Conservation (phyloP, 2,888 invertebrate species). For the Leucoma salicis region DNA sequence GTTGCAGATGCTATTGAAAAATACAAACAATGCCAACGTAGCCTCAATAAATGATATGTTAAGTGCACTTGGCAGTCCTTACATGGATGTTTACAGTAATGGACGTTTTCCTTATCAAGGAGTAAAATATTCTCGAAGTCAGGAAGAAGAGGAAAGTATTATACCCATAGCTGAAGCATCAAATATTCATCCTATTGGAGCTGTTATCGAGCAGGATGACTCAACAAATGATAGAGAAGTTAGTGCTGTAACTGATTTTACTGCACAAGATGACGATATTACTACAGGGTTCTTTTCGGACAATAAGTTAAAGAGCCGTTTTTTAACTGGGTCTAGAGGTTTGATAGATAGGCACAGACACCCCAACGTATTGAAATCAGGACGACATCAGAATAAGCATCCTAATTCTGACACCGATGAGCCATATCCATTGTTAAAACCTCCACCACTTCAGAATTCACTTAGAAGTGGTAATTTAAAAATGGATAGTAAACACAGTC, state of each 20-base stretch:
- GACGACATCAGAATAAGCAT: conserved; percentile 59
- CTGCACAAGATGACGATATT: conserved; percentile 50
- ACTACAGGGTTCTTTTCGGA: conserved; percentile 44
- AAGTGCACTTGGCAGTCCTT: conserved; percentile 52
- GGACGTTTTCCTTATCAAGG: conserved; percentile 67
- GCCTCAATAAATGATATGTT: conserved; percentile 49
- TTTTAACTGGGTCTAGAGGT: conserved; percentile 41
- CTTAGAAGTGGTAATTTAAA: conserved; percentile 45
- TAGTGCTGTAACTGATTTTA: conserved; percentile 46
- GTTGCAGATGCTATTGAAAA: conserved; percentile 63
- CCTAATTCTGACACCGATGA: conserved; percentile 58
- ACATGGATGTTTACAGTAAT: conserved; percentile 59
- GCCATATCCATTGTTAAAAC: conserved; percentile 72
- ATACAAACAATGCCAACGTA: conserved; percentile 54
- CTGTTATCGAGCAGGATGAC: conserved; percentile 72
- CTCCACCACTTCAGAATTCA: conserved; percentile 60
- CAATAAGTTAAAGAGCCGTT: conserved; percentile 49
- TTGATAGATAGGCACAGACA: conserved; percentile 54
- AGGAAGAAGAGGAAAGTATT: conserved; percentile 72
- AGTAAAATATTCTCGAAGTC: conserved; percentile 73
- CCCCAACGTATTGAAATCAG: conserved; percentile 50
- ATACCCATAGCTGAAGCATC: conserved; percentile 69
- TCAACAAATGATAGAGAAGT: conserved; percentile 50
- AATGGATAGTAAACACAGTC: conserved; percentile 46
- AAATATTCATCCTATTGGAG: conserved; percentile 71